phyloP scores from a whole-genome alignment of 2,888 invertebrate genomes.

The Euplagia quadripunctaria region DNA sequence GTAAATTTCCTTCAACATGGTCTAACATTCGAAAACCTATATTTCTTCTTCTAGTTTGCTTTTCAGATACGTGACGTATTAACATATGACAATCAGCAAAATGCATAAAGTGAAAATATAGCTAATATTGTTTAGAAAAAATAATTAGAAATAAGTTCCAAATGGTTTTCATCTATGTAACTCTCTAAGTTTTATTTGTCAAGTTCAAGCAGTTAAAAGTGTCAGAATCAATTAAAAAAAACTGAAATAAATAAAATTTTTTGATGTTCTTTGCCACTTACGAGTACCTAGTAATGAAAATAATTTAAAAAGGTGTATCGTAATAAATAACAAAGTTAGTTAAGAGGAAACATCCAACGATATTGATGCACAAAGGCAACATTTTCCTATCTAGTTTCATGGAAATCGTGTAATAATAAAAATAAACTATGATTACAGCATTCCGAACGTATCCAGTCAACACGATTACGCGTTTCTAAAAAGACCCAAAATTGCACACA shows the following conservation, averaged over 20 bases:
- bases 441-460: conserved; percentile 27
- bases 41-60: not conserved
- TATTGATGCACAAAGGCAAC: conserved; percentile 15
- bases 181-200: not conserved
- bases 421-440: conserved; percentile 28
- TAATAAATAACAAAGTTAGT: not conserved
- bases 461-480: conserved; percentile 21
- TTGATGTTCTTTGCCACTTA: too few relatives aligned
- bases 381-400: conserved; percentile 41
- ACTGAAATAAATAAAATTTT: not conserved
- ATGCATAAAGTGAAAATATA: too few relatives aligned
- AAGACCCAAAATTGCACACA: conserved; percentile 32
- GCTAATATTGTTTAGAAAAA: too few relatives aligned
- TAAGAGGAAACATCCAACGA: conserved; percentile 4
- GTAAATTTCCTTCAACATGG: too few relatives aligned
- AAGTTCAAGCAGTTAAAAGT: not conserved
- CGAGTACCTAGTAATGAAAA: too few relatives aligned
- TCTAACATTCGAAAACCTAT: too few relatives aligned
- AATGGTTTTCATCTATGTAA: not conserved
- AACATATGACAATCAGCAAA: not conserved
- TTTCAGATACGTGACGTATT: not conserved
- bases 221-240: not conserved
- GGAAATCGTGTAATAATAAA: conserved; percentile 31
- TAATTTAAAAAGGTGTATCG: too few relatives aligned
- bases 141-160: too few relatives aligned